Conservation (phyloP, 2,888 invertebrate species). For the Choreutis nemorana region DNA sequence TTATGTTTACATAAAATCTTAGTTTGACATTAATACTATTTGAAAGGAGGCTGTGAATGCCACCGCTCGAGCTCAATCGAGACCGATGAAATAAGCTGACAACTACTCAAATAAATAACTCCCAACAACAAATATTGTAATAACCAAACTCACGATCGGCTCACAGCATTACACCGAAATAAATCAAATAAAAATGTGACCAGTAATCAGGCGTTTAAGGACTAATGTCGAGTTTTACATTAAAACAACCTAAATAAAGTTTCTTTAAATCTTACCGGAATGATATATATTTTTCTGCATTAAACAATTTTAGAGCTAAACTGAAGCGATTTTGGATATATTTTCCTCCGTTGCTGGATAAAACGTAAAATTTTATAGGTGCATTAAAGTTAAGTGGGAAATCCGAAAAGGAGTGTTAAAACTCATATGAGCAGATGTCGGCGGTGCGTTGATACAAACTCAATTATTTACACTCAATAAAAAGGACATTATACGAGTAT, state of each 20-base stretch:
- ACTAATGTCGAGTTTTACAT: conserved; percentile 25
- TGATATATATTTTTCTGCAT: conserved; percentile 28
- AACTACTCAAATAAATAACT: conserved; percentile 53
- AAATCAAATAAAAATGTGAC: conserved; percentile 30
- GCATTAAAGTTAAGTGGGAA: conserved; percentile 64
- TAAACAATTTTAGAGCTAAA: conserved; percentile 24
- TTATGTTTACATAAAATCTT: too few relatives aligned
- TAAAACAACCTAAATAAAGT: conserved; percentile 29
- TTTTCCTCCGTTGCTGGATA: conserved; percentile 17
- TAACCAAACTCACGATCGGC: conserved; percentile 34
- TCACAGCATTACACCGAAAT: too few relatives aligned
- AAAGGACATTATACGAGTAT: conserved; percentile 61
- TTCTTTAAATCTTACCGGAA: conserved; percentile 37
- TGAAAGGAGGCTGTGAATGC: conserved; percentile 41
- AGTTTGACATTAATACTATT: too few relatives aligned
- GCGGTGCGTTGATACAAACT: conserved; percentile 55
- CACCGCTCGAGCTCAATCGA: conserved; percentile 24
- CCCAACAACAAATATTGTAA: conserved; percentile 61
- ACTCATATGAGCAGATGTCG: conserved; percentile 50
- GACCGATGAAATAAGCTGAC: conserved; percentile 31
- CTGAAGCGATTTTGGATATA: conserved; percentile 20
- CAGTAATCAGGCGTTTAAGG: conserved; percentile 24
- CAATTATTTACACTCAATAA: conserved; percentile 67
- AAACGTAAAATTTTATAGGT: conserved; percentile 55
- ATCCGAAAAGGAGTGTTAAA: conserved; percentile 61